Conservation (phyloP, 2,797 vertebrate genomes). For the Cephalopachus bancanus region DNA sequence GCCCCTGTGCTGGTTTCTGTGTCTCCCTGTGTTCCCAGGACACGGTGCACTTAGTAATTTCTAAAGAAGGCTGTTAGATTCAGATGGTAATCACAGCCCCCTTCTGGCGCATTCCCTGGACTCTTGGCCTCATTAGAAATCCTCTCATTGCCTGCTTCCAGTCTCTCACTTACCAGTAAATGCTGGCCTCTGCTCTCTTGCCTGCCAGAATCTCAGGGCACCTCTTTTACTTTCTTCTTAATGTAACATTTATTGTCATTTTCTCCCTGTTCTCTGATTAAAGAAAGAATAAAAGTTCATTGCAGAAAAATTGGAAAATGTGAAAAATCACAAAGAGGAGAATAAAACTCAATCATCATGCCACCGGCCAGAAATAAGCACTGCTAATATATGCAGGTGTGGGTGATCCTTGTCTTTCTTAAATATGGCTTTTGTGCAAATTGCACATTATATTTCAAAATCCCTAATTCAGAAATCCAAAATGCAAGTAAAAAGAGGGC, state of each 20-base stretch:
- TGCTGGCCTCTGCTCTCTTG: constrained; percentile 31
- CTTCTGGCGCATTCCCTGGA: constrained; percentile 70
- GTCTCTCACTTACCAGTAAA: constrained; percentile 56
- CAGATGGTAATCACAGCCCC: constrained; percentile 69
- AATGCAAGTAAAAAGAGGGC: not conserved
- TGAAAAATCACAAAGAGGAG: constrained; percentile 59
- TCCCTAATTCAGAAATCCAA: not conserved
- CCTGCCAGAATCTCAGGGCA: not conserved
- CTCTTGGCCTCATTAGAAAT: constrained; percentile 80
- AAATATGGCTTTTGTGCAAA: not conserved
- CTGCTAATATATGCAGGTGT: not conserved
- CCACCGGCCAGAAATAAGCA: constrained; percentile 2
- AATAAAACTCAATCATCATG: constrained; percentile 51
- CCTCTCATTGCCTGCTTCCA: constrained; percentile 49
- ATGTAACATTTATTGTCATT: constrained; percentile 55
- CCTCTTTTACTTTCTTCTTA: not conserved
- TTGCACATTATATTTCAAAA: not conserved
- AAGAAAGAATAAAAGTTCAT: constrained; percentile 51
- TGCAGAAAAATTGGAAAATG: constrained; percentile 63
- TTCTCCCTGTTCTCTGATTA: constrained; percentile 63
- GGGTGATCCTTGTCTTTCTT: not conserved
- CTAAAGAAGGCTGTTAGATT: constrained; percentile 69
- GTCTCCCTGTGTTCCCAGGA: constrained; percentile 60
- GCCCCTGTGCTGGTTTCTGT: not conserved
- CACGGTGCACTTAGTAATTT: constrained; percentile 62